Percentiles rank a stretch among this genome's conserved stretches.
Conservation (phyloP, 2,113 vertebrate species). For the Pygoscelis antarcticus region DNA sequence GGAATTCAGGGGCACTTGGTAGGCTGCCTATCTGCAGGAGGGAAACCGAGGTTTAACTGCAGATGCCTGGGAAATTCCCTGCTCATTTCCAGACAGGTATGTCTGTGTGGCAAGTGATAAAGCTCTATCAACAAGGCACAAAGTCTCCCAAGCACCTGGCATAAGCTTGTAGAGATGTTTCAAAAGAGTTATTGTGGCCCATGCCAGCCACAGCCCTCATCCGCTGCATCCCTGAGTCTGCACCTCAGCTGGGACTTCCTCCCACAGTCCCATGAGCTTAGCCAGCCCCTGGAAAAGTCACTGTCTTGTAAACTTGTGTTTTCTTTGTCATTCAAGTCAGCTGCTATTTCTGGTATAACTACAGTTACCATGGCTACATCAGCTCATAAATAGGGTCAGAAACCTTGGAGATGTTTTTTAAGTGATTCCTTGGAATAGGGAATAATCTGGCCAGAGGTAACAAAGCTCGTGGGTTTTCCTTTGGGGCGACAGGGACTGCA, state of each 20-base stretch:
- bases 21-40: background rate
- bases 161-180: background rate
- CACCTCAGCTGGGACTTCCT: constrained; percentile 17
- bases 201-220: background rate
- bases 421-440: background rate
- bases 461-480: background rate
- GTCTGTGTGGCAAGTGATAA: background rate
- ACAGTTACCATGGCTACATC: constrained; percentile 54
- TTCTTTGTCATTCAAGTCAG: constrained; percentile 38
- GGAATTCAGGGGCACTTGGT: background rate
- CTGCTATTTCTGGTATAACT: constrained; percentile 53
- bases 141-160: background rate
- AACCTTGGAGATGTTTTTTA: constrained; percentile 23
- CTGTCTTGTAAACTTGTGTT: constrained; percentile 49
- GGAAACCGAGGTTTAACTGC: background rate
- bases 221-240: background rate
- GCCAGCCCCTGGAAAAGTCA: constrained; percentile 29
- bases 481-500: background rate
- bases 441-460: background rate
- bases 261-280: constrained; percentile 24
- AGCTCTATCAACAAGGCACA: background rate
- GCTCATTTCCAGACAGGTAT: background rate
- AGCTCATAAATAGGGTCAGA: constrained; percentile 59
- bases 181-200: background rate
- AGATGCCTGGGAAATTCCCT: background rate